These are phyloP conservation scores for Ceratina japonica DNA, from an alignment of 1,140 invertebrate species.

Conservation along the genomic window DNA sequence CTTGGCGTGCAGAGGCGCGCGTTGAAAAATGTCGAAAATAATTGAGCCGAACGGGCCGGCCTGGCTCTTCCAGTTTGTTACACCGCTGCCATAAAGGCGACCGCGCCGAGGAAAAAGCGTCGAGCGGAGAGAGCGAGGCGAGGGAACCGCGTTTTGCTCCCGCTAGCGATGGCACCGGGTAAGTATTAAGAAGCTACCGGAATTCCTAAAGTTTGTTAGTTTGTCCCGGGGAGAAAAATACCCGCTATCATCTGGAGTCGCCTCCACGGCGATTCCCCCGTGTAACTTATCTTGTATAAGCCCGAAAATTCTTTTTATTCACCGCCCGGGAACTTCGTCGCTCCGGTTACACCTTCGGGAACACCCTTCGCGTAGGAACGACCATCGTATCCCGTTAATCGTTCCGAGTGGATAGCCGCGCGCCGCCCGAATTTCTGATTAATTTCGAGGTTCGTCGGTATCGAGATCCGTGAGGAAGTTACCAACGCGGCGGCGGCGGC, in stretches of 20 bases:
- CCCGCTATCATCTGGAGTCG: neutral
- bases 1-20: slow-evolving; percentile 16
- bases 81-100: slow-evolving; percentile 49
- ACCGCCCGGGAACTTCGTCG: neutral
- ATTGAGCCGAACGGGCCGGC: slow-evolving; percentile 51
- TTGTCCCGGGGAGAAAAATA: slow-evolving; percentile 18
- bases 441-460: neutral
- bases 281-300: neutral
- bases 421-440: neutral
- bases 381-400: no score
- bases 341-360: neutral
- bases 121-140: neutral
- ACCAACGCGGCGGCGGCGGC: no score
- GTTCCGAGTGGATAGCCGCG: no score
- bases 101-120: slow-evolving; percentile 32
- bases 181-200: slow-evolving; percentile 15
- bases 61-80: slow-evolving; percentile 44
- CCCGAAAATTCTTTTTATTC: neutral
- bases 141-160: slow-evolving; percentile 20
- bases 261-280: no score
- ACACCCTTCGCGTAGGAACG: no score
- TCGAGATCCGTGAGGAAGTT: no score
- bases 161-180: neutral
- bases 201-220: slow-evolving; percentile 44
- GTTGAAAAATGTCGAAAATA: slow-evolving; percentile 59